Evolutionary conservation across 2,113 vertebrate species (phyloP).

Genomic region (Poeciliopsis prolifica): DNA sequence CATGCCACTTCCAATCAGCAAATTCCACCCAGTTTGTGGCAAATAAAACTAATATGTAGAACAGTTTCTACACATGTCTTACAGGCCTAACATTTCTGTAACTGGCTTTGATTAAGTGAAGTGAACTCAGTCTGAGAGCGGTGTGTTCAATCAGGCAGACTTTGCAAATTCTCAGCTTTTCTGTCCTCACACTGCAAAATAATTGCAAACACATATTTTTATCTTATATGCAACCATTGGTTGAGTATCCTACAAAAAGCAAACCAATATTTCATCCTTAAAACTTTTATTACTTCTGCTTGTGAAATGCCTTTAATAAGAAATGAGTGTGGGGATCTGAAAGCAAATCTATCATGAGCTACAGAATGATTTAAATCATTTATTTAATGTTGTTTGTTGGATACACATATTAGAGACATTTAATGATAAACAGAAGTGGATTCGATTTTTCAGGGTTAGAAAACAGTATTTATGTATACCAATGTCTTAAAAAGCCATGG

Average conservation of each 20-base stretch:
- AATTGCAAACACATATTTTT: background rate
- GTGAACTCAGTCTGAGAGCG: conserved; percentile 1
- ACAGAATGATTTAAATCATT: conserved; percentile 34
- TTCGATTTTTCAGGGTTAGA: too few species aligned
- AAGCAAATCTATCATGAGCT: conserved; percentile 35
- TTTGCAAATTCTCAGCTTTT: background rate
- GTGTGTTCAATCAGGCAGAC: conserved; percentile 12
- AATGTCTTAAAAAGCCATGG: too few species aligned
- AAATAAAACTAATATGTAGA: conserved; percentile 22
- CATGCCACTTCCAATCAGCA: conserved; percentile 49
- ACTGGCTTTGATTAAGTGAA: conserved; percentile 26
- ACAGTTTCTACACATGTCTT: conserved; percentile 37
- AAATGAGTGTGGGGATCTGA: conserved; percentile 20
- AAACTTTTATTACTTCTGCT: conserved; percentile 25
- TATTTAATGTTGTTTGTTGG: too few species aligned
- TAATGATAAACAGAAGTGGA: too few species aligned
- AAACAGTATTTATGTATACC: too few species aligned
- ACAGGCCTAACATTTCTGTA: conserved; percentile 22
- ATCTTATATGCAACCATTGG: background rate
- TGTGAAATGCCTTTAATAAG: conserved; percentile 17
- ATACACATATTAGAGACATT: too few species aligned
- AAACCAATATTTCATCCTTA: conserved; percentile 19
- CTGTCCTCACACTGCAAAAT: background rate
- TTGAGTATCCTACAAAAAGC: background rate
- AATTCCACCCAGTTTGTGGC: conserved; percentile 39